A percentile compares a stretch with the other conserved stretches of the same genome.
Evolutionary conservation across 2,888 invertebrate genomes (phyloP).

Genomic region (Drosophila testacea): DNA sequence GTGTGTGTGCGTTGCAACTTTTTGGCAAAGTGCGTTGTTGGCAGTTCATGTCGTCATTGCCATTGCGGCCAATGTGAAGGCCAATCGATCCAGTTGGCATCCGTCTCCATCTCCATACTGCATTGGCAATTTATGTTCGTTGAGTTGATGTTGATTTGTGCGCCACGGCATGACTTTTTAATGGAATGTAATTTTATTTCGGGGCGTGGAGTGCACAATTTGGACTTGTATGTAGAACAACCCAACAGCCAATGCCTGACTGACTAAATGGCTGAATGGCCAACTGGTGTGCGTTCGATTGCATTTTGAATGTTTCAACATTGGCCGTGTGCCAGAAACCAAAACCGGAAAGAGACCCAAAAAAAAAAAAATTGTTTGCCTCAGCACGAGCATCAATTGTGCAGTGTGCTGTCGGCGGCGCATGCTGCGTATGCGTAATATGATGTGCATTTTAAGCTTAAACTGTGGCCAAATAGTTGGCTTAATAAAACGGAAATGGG

Average conservation of each 20-base stretch:
- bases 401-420: constrained; percentile 16
- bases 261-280: constrained; percentile 6
- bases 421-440: constrained; percentile 60
- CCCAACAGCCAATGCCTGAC: constrained; percentile 5
- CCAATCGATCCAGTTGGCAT: constrained; percentile 65
- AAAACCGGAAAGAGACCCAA: constrained; percentile 56
- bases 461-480: constrained; percentile 41
- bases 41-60: constrained; percentile 33
- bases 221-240: constrained; percentile 35
- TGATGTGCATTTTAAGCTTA: constrained; percentile 37
- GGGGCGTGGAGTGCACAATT: constrained; percentile 32
- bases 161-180: constrained; percentile 72
- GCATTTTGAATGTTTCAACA: constrained; percentile 58
- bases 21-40: constrained; percentile 58
- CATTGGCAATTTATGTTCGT: constrained; percentile 73
- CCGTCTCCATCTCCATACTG: constrained; percentile 15
- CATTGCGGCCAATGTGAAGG: constrained; percentile 76
- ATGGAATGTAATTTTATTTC: constrained; percentile 72
- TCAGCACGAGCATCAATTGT: constrained; percentile 26
- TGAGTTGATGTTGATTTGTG: constrained; percentile 77
- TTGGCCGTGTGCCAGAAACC: constrained; percentile 69
- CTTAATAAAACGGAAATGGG: constrained; percentile 15
- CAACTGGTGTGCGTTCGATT: constrained; percentile 62
- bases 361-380: constrained; percentile 21
- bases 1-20: constrained; percentile 8